These are phyloP conservation scores for Carabus problematicus DNA, from an alignment of 2,888 invertebrate genomes.

Conservation along the genomic window DNA sequence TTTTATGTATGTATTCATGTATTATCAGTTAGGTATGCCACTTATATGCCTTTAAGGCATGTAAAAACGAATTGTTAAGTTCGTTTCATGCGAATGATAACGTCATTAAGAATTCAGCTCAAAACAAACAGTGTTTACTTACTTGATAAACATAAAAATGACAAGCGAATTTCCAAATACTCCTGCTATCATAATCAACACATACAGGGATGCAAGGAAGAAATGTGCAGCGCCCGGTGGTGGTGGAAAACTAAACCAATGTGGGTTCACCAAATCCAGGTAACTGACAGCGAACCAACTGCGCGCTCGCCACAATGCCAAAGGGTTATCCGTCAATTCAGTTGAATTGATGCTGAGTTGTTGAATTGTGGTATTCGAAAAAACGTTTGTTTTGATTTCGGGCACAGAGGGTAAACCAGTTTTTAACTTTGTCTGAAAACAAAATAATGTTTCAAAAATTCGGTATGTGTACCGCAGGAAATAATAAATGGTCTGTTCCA, in stretches of 20 bases:
- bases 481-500: too few relatives aligned
- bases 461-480: too few relatives aligned
- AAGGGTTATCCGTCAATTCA: background rate
- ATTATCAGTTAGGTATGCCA: background rate
- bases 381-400: background rate
- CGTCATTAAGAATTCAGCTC: background rate
- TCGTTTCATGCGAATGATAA: background rate
- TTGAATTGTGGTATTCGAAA: background rate
- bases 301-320: slow-evolving; percentile 61
- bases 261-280: slow-evolving; percentile 68
- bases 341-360: background rate
- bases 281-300: slow-evolving; percentile 68
- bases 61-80: background rate
- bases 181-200: slow-evolving; percentile 70
- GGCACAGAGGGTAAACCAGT: background rate
- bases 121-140: slow-evolving; percentile 54
- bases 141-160: slow-evolving; percentile 76
- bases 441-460: background rate
- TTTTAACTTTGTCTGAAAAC: background rate
- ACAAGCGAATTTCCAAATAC: slow-evolving; percentile 75
- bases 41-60: background rate
- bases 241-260: slow-evolving; percentile 76
- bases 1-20: background rate
- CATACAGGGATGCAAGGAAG: slow-evolving; percentile 68
- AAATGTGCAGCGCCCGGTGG: slow-evolving; percentile 66